These are phyloP conservation scores for Unio delphinus DNA, from an alignment of 2,888 invertebrate genomes.

Conservation along the genomic window DNA sequence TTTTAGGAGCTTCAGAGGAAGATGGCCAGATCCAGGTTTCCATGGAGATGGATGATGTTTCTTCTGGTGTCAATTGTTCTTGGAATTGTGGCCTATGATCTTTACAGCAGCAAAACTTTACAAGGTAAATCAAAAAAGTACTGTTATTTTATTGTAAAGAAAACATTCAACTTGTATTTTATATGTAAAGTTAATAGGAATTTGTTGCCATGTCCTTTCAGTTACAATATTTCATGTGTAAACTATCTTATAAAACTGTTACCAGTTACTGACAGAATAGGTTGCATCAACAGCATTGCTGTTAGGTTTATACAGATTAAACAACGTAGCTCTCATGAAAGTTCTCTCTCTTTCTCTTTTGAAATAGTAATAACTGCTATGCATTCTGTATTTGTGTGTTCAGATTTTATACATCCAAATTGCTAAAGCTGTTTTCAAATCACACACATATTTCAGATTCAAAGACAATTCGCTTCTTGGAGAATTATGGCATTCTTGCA, in stretches of 20 bases:
- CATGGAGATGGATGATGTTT: constrained; percentile 62
- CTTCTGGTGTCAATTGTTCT: constrained; percentile 49
- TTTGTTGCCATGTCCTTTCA: neutral
- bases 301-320: neutral
- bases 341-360: too few species aligned
- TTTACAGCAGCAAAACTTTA: constrained; percentile 57
- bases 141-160: neutral
- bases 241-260: too few species aligned
- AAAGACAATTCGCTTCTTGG: constrained; percentile 58
- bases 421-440: constrained; percentile 3
- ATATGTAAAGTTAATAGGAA: neutral
- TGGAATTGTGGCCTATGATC: constrained; percentile 63
- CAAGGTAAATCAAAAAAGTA: constrained; percentile 47
- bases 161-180: neutral
- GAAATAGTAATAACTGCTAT: neutral
- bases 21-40: constrained; percentile 59
- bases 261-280: too few species aligned
- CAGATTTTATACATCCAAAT: neutral
- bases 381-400: neutral
- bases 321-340: too few species aligned
- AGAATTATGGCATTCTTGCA: constrained; percentile 61
- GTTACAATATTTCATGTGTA: too few species aligned
- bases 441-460: constrained; percentile 45
- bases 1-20: constrained; percentile 64
- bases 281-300: neutral